Evolutionary conservation across 2,888 invertebrate species (phyloP).

Genomic region (Eupithecia exiguata): DNA sequence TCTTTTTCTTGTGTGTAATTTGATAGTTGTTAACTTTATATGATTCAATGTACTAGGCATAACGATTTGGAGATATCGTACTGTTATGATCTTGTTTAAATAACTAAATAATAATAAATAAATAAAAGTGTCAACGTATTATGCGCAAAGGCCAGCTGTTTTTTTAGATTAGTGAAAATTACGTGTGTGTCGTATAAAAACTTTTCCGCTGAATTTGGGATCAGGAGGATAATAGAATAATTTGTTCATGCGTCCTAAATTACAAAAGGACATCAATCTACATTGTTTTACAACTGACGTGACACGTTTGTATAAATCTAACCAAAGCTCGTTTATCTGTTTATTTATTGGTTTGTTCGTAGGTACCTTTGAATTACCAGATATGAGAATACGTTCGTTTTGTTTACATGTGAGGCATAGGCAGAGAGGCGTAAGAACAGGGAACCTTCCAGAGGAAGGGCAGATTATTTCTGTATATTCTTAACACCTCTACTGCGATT

Average conservation of each 20-base stretch:
- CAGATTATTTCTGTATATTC: no score
- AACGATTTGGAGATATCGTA: no score
- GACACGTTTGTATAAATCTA: slow-evolving; percentile 26
- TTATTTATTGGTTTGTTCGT: slow-evolving; percentile 26
- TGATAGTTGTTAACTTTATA: no score
- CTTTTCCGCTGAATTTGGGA: neutral
- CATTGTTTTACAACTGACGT: slow-evolving; percentile 17
- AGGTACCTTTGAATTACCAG: neutral
- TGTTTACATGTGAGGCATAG: neutral
- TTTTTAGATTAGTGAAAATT: neutral
- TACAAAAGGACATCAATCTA: slow-evolving; percentile 18
- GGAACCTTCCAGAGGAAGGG: no score
- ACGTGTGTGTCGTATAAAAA: neutral
- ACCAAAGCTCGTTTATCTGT: slow-evolving; percentile 25
- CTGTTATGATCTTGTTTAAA: no score
- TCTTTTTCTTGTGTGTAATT: no score
- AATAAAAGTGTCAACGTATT: no score
- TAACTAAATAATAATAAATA: no score
- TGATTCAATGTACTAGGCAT: no score
- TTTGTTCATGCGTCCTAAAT: slow-evolving; percentile 8
- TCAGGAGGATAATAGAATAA: neutral
- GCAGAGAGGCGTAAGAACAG: no score
- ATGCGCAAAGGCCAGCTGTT: no score
- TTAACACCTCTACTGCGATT: no score
- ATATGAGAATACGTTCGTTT: neutral